phyloP scores from a whole-genome alignment of 2,797 vertebrate species.

The Betta splendens region DNA sequence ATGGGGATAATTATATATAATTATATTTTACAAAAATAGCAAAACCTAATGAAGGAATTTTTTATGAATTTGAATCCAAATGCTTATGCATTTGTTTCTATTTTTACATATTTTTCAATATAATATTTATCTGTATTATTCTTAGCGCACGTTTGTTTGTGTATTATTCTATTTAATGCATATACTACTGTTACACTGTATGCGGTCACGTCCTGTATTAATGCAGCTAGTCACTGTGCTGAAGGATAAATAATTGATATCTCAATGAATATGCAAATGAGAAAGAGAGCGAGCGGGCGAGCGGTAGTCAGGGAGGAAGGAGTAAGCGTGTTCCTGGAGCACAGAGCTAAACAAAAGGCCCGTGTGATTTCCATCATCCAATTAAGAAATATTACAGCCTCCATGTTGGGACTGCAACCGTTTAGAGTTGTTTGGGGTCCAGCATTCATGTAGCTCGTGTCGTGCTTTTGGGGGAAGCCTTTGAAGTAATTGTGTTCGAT shows the following conservation, averaged over 20 bases:
- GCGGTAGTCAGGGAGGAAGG: slow-evolving; percentile 37
- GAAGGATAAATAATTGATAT: slow-evolving; percentile 86
- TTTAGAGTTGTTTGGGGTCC: slow-evolving; percentile 70
- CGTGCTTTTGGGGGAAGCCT: slow-evolving; percentile 68
- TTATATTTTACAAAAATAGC: no score
- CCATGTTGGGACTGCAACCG: slow-evolving; percentile 69
- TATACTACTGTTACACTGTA: slow-evolving; percentile 63
- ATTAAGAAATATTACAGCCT: slow-evolving; percentile 79
- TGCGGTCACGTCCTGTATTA: slow-evolving; percentile 56
- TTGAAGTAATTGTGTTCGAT: slow-evolving; percentile 75
- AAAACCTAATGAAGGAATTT: background rate
- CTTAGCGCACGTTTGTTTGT: slow-evolving; percentile 63
- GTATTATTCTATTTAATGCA: slow-evolving; percentile 70
- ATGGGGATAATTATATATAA: no score
- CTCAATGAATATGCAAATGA: slow-evolving; percentile 86
- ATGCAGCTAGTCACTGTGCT: slow-evolving; percentile 74
- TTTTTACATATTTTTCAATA: slow-evolving; percentile 10
- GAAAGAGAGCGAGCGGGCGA: slow-evolving; percentile 42
- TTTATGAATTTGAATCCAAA: no score
- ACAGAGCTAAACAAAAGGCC: slow-evolving; percentile 76
- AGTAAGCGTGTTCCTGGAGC: slow-evolving; percentile 39
- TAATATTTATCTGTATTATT: slow-evolving; percentile 27
- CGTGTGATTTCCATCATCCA: slow-evolving; percentile 73
- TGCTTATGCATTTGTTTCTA: slow-evolving; percentile 2
- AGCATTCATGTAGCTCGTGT: slow-evolving; percentile 57